Evolutionary conservation across 2,113 vertebrate genomes (phyloP), one percentile per base, ranked within the genome.

Genomic region (Pleuronectes platessa): DNA sequence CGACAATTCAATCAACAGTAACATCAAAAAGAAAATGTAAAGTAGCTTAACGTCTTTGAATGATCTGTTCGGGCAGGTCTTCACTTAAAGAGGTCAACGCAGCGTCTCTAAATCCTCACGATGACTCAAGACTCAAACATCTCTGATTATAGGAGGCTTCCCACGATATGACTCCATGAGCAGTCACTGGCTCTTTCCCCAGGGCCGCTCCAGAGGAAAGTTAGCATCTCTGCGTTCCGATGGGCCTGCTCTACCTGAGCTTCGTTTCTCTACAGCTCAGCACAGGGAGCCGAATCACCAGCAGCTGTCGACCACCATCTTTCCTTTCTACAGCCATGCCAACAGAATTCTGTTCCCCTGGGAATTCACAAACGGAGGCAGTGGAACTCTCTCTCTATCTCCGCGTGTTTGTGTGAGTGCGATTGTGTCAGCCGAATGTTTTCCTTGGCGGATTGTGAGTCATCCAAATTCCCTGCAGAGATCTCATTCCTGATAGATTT

Each of bases 281-380:
- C 61, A 63, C 8, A 40, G 12, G 27, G 74, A 35, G 53, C 55
- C 21, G 40, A 58, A 69, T 63, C 56, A 27, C 74, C 74, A 76
- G 72, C 61, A 68, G 66, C 55, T 70, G 47, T 59, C 62, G 71
- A 71, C 75, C 54, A 62, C 71, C 56, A 76, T 58, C 51, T 74
- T 78, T 87, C 76, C 70, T 82, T 89, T 79, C 74, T 27, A 74
- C 31, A 66, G 49, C 77, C 84, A 83, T 82, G 82, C 74, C 69
- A 88, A 74, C 74, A 76, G 76, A 74, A 78, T 63, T 66, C 18
- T 64, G 66, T 53, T 63, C 58, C 58, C 37, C 54, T 21, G 55
- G 69, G 69, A 84, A 86, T 79, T 67, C 61, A 74, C 72, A 73
- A 23, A 62, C 49, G 8, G 6, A 45, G 12, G 37, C 55, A 35